phyloP scores from a whole-genome alignment of 2,797 vertebrate genomes.

The Spinus olivaceus region DNA sequence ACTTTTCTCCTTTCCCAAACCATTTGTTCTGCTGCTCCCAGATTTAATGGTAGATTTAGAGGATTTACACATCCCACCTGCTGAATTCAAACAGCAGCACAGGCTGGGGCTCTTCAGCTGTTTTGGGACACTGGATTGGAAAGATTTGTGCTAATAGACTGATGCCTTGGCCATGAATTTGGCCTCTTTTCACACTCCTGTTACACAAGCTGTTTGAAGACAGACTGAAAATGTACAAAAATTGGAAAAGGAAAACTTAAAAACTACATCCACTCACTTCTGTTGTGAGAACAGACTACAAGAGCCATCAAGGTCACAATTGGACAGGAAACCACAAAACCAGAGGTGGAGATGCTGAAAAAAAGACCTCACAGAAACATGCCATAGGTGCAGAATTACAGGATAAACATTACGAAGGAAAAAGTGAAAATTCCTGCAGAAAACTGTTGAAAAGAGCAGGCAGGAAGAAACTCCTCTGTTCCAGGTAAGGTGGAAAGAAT shows the following conservation, averaged over 20 bases:
- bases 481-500: background rate
- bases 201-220: background rate
- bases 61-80: background rate
- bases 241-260: rapidly evolving
- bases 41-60: background rate
- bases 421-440: background rate
- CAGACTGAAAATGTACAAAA: background rate
- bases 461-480: background rate
- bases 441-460: background rate
- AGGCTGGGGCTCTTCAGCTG: background rate
- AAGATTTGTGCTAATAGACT: background rate
- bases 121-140: background rate
- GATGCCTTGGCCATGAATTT: background rate
- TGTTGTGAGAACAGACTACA: background rate
- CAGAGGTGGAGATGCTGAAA: background rate
- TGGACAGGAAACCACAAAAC: background rate
- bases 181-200: background rate
- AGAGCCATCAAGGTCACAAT: rapidly evolving
- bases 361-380: background rate
- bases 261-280: rapidly evolving
- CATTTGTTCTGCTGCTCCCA: background rate
- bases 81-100: background rate
- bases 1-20: background rate
- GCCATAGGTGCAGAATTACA: rapidly evolving
- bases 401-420: background rate